Evolutionary conservation across 2,113 vertebrate species (phyloP).

Genomic region (Oostethus manadensis): DNA sequence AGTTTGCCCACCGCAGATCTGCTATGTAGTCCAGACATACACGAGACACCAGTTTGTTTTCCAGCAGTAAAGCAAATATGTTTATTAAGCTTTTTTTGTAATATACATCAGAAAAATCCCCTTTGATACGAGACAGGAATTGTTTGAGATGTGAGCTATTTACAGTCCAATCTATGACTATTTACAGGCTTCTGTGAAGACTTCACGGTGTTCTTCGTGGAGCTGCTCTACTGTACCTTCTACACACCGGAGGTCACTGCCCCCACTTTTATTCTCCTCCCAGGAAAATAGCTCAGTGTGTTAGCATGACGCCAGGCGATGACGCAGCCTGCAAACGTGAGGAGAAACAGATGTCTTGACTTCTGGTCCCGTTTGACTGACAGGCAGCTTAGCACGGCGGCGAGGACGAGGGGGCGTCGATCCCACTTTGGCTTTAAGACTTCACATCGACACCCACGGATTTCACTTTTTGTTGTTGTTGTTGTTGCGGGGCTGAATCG

Average conservation of each 20-base stretch:
- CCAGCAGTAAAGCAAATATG: slow-evolving; percentile 98
- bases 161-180: slow-evolving; percentile 85
- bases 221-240: slow-evolving; percentile 4
- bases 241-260: too few species aligned
- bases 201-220: slow-evolving; percentile 30
- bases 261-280: slow-evolving; percentile 21
- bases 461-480: slow-evolving; percentile 5
- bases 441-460: slow-evolving; percentile 26
- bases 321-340: slow-evolving; percentile 60
- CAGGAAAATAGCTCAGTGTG: slow-evolving; percentile 37
- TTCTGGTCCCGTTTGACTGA: slow-evolving; percentile 28
- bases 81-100: slow-evolving; percentile 99
- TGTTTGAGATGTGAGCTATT: slow-evolving; percentile 91
- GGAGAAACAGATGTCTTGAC: slow-evolving; percentile 65
- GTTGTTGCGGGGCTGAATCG: too few species aligned
- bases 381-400: background rate
- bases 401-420: slow-evolving; percentile 13
- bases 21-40: background rate
- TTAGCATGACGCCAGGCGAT: slow-evolving; percentile 62
- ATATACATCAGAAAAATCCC: slow-evolving; percentile 91
- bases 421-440: slow-evolving; percentile 66
- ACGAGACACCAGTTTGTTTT: slow-evolving; percentile 6
- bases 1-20: too few species aligned
- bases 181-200: slow-evolving; percentile 43
- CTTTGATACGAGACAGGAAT: slow-evolving; percentile 96